Evolutionary conservation across 2,797 vertebrate species (phyloP).

Genomic region (Chrysocyon brachyurus): DNA sequence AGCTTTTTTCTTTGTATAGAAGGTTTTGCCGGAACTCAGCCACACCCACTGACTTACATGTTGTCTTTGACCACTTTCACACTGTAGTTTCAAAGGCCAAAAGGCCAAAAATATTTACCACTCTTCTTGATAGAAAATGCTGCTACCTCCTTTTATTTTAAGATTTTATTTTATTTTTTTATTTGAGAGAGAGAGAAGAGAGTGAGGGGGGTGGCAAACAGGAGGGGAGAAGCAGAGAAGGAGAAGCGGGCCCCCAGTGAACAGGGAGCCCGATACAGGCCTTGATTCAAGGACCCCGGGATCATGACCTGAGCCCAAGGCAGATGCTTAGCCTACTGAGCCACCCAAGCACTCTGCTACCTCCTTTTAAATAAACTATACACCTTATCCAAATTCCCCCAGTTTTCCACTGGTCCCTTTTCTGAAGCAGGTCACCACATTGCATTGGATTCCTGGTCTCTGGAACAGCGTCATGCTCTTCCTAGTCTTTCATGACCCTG

Average conservation of each 20-base stretch:
- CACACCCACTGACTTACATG: neutral
- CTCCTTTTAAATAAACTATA: neutral
- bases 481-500: neutral
- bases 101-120: neutral
- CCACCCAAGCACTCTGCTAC: no score
- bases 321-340: no score
- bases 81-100: neutral
- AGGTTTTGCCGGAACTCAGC: neutral
- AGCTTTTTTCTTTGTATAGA: neutral
- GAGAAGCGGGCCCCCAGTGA: no score
- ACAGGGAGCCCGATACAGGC: no score
- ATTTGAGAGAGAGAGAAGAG: no score
- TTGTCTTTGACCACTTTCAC: neutral
- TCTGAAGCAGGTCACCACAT: fast-evolving
- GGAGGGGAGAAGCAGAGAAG: no score
- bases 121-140: neutral
- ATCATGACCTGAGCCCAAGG: no score
- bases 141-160: neutral
- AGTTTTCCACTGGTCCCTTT: fast-evolving
- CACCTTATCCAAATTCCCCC: neutral
- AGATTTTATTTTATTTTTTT: no score
- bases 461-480: neutral
- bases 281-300: no score
- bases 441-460: fast-evolving
- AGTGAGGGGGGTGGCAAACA: no score